Conservation (phyloP, 2,797 vertebrate genomes). For the Falco biarmicus region DNA sequence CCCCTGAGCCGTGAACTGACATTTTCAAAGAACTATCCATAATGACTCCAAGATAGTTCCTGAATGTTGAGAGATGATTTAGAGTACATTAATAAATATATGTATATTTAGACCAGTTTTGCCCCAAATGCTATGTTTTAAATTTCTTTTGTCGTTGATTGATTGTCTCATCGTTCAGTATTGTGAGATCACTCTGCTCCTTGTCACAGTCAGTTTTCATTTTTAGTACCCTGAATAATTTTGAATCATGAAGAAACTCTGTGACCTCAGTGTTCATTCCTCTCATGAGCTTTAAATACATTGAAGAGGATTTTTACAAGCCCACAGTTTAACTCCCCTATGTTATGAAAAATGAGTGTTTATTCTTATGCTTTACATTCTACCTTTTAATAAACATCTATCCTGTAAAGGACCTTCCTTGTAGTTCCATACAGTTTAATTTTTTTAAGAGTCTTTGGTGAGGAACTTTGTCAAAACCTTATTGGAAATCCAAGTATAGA, state of each 20-base stretch:
- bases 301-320: not conserved
- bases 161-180: not conserved
- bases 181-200: not conserved
- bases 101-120: not conserved
- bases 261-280: not conserved
- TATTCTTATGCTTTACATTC: not conserved
- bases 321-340: not conserved
- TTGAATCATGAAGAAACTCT: not conserved
- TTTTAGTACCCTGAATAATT: conserved; percentile 7
- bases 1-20: not conserved
- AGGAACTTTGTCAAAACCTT: not conserved
- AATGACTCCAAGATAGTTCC: not conserved
- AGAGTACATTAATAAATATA: not conserved
- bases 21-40: not conserved
- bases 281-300: not conserved
- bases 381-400: not conserved
- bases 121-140: not conserved
- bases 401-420: not conserved
- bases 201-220: not conserved
- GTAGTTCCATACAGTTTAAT: not conserved
- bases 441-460: not conserved
- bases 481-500: not conserved
- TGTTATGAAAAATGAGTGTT: not conserved
- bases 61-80: not conserved
- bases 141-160: conserved; percentile 5